These are phyloP conservation scores for Gila orcuttii DNA, from an alignment of 2,113 vertebrate species.

Conservation along the genomic window DNA sequence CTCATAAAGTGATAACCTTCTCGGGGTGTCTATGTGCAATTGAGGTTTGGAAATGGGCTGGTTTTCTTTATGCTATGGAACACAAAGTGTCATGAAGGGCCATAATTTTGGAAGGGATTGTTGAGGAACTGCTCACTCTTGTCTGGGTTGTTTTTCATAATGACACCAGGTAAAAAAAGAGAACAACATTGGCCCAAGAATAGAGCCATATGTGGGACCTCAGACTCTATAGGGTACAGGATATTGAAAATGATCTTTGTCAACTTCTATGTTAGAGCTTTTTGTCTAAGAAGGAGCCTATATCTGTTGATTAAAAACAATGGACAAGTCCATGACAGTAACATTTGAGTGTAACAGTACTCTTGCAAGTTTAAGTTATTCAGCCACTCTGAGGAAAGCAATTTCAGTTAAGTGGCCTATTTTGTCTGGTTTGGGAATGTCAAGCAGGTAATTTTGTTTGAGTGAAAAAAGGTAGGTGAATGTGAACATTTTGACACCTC, in stretches of 20 bases:
- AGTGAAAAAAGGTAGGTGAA: slow-evolving; percentile 1
- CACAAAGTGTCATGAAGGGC: neutral
- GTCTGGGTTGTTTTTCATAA: neutral
- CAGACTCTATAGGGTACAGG: neutral
- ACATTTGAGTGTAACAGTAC: neutral
- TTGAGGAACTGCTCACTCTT: neutral
- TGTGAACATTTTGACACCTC: neutral
- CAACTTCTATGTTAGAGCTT: neutral
- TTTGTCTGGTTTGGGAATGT: neutral
- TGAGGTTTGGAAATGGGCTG: neutral
- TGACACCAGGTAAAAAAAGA: neutral
- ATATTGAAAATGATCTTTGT: neutral
- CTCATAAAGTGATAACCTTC: neutral
- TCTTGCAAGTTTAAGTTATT: slow-evolving; percentile 1
- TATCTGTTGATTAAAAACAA: neutral
- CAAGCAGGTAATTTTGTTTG: slow-evolving; percentile 9
- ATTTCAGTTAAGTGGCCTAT: slow-evolving; percentile 13
- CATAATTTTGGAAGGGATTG: neutral
- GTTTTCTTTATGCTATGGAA: neutral
- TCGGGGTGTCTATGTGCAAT: neutral
- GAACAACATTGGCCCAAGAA: neutral
- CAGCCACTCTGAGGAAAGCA: neutral
- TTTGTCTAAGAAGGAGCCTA: neutral
- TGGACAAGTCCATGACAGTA: neutral
- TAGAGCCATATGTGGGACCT: neutral